Base-by-base conservation (phyloP, 2,888 invertebrate genomes). In the Aleiodes leptofemur region DNA sequence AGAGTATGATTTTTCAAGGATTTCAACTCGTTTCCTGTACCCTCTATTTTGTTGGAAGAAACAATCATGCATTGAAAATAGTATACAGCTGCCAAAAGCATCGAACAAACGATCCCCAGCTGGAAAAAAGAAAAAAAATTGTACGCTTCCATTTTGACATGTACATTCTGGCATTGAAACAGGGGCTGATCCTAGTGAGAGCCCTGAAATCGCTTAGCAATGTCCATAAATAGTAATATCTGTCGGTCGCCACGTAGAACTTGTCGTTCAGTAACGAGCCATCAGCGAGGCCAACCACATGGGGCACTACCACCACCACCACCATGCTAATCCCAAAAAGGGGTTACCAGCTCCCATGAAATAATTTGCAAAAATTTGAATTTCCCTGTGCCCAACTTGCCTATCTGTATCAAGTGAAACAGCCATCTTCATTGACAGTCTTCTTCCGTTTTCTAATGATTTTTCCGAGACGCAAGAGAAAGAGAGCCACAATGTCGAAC, bases 201-300 rank as follows among this genome's bases (percentile, higher is more conserved):
- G 57, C 69, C 31, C 57, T 51, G 43, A 72, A 80, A 80, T 83
- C 81, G 83, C 79, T 81, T 78, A 79, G 77, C 77, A 76, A 76
- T 80, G 79, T 81, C 84, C 87, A 85, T 88, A 88, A 88, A 88
- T 86, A 87, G 85, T 83, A 86, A 87, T 89, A 88, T 87, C 87
- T 86, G 87, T 88, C 87, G 86, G 86, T 84, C 83, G 86, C 87
- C 85, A 84, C 82, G 82, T 82, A 82, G 83, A 82, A 83, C 80
- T 83, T 81, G 77, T 79, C 83, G 83, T 82, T 82, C 79, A 82
- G 86, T 89, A 89, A 89, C 87, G 88, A 89, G 88, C 88, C 88
- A 88, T 88, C 86, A 85, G 84, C 83, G 82, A 82, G 82, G 82
- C 76, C 77, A 82, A 82, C 84, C 89, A 89, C 86, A 89, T 88